Evolutionary conservation across 2,888 invertebrate species (phyloP), one percentile per base, ranked within the genome.

Genomic region (Hedya salicella): DNA sequence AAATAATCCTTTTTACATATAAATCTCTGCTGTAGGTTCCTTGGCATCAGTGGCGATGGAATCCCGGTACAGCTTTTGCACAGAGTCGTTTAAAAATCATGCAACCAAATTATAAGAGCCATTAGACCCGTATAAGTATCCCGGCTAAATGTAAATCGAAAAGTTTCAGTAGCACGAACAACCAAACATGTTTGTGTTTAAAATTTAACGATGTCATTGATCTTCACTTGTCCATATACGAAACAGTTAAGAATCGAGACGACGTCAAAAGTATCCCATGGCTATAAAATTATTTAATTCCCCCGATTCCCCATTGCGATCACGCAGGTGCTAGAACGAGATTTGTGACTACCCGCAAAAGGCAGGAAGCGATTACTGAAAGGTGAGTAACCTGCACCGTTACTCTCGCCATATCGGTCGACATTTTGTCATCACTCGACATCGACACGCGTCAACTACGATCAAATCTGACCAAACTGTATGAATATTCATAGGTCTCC

Each of bases 371-470:
- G 83, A 90, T 91, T 90, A 89, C 82, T 83, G 83, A 80, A 85
- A 86, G 92, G 91, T 91, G 82, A 86, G 75, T 81, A 89, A 91
- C 91, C 91, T 71, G 85, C 65, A 88, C 90, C 91, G 91, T 91
- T 91, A 91, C 78, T 66, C 60, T 66, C 19, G 54, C 66, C 66
- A 61, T 66, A 66, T 54, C 48, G 40, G 46, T 48, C 30, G 48
- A 44, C 53, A 32, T 54, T 54, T 48, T 61, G 61, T 61, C 66
- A 54, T 32, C 74, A 70, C 69, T 70, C 71, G 78, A 79, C 79
- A 79, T 70, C 71, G 78, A 79, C 79, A 79, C 74, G 74, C 74
- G 71, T 76, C 76, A 71, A 78, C 78, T 80, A 72, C 80, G 83
- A 86, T 87, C 81, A 82, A 76, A 88, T 86, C 84, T 79, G 76